Evolutionary conservation across 2,797 vertebrate genomes (phyloP).

Genomic region (Crypturellus tataupa): DNA sequence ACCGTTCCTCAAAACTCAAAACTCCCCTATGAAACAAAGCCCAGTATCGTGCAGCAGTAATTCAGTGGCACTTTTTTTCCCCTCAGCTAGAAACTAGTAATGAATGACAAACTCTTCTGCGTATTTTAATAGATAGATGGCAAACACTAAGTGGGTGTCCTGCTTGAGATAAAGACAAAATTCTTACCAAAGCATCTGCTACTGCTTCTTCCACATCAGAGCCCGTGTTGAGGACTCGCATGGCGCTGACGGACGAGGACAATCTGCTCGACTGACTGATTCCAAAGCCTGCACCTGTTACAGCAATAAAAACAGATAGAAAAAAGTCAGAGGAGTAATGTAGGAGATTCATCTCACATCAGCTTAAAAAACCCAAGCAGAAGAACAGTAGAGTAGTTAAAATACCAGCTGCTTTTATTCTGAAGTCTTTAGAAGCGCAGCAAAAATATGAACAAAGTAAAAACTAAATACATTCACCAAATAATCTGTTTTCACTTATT

Average conservation of each 20-base stretch:
- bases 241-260: slow-evolving; percentile 95
- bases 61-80: not conserved
- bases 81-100: not conserved
- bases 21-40: not conserved
- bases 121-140: not conserved
- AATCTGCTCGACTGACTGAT: slow-evolving; percentile 94
- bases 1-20: not conserved
- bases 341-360: not conserved
- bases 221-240: slow-evolving; percentile 96
- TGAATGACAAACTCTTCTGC: not conserved
- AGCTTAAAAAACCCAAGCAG: slow-evolving; percentile 63
- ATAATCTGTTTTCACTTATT: not conserved
- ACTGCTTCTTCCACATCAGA: slow-evolving; percentile 97
- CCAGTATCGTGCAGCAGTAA: not conserved
- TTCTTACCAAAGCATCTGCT: slow-evolving; percentile 93
- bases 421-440: not conserved
- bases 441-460: not conserved
- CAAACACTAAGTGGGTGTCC: not conserved
- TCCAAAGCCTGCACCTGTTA: slow-evolving; percentile 88
- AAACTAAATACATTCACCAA: not conserved
- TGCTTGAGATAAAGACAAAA: accelerated
- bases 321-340: not conserved
- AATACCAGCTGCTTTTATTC: not conserved
- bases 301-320: slow-evolving; percentile 14
- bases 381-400: slow-evolving; percentile 27